Evolutionary conservation across 2,113 vertebrate genomes (phyloP).

Genomic region (Pollachius pollachius): DNA sequence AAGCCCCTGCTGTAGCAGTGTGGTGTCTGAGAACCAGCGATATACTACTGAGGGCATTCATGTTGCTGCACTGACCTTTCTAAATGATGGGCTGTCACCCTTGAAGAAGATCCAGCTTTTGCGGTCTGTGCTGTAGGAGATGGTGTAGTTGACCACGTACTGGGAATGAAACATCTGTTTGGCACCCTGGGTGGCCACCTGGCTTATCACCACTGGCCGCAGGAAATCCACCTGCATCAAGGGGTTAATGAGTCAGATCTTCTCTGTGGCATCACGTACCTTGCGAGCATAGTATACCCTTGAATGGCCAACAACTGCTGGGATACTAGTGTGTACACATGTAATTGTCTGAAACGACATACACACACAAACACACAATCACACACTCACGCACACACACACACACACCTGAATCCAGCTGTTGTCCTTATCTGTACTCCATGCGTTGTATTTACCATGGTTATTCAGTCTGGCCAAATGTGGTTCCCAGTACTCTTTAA

Average conservation of each 20-base stretch:
- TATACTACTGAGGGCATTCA: background rate
- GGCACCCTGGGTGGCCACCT: slow-evolving; percentile 91
- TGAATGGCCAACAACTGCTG: too few species aligned
- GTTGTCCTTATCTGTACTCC: slow-evolving; percentile 74
- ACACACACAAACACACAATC: slow-evolving; percentile 1
- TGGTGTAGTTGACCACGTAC: slow-evolving; percentile 75
- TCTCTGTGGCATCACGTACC: too few species aligned
- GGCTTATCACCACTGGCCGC: slow-evolving; percentile 84
- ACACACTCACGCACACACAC: background rate
- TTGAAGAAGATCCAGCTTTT: slow-evolving; percentile 83
- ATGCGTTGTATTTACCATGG: slow-evolving; percentile 87
- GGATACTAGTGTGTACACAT: too few species aligned
- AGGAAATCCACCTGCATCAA: slow-evolving; percentile 84
- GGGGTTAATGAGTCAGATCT: background rate
- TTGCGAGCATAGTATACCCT: too few species aligned
- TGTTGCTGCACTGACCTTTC: slow-evolving; percentile 66
- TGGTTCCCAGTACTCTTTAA: slow-evolving; percentile 84
- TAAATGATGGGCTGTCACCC: slow-evolving; percentile 74
- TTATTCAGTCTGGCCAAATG: slow-evolving; percentile 86
- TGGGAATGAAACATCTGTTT: slow-evolving; percentile 74
- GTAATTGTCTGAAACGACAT: background rate
- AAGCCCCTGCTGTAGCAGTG: too few species aligned
- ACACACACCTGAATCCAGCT: slow-evolving; percentile 86
- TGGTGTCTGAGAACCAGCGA: too few species aligned
- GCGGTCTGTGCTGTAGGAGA: slow-evolving; percentile 86